Conservation (phyloP, 2,797 vertebrate genomes). For the Molossus molossus region DNA sequence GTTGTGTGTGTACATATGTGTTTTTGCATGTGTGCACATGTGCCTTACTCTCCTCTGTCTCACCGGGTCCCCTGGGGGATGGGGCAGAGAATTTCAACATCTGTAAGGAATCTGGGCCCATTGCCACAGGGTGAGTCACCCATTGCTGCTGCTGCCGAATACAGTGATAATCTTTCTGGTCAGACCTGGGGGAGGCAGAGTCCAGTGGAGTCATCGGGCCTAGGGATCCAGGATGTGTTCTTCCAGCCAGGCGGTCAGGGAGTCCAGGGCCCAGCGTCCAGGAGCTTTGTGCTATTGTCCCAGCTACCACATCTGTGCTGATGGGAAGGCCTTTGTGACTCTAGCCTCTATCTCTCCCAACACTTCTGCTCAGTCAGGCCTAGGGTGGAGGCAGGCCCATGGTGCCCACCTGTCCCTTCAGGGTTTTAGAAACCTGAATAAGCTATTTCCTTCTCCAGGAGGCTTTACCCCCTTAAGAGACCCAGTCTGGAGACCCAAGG, state of each 20-base stretch:
- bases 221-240: constrained; percentile 24
- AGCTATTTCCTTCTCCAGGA: background rate
- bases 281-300: background rate
- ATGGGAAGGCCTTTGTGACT: background rate
- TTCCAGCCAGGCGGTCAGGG: background rate
- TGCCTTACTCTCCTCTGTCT: constrained; percentile 65
- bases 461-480: background rate
- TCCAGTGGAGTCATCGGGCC: constrained; percentile 50
- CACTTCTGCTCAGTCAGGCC: background rate
- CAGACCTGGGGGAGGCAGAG: constrained; percentile 71
- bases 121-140: constrained; percentile 85
- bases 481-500: background rate
- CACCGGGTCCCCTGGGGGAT: constrained; percentile 58
- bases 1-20: background rate
- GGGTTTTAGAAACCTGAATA: background rate
- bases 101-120: constrained; percentile 84
- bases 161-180: constrained; percentile 79
- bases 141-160: constrained; percentile 67
- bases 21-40: background rate
- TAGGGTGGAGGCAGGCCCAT: background rate
- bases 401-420: background rate
- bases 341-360: background rate
- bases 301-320: background rate
- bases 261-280: background rate
- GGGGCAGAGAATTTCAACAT: constrained; percentile 85